Conservation (phyloP, 2,797 vertebrate species). For the Denticeps clupeoides region DNA sequence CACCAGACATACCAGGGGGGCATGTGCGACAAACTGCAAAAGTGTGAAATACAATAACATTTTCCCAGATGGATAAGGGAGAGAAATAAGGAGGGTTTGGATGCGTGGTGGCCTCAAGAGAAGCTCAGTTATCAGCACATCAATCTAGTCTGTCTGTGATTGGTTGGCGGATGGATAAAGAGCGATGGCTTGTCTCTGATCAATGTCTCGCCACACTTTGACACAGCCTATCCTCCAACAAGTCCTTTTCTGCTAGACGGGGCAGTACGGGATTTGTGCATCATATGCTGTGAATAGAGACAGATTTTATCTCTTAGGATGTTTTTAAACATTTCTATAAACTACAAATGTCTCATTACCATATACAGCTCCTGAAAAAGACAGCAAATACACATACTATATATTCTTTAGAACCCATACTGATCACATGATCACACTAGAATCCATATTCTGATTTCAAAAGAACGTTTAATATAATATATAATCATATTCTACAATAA, state of each 20-base stretch:
- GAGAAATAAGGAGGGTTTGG: slow-evolving; percentile 23
- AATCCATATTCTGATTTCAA: no score
- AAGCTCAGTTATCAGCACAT: slow-evolving; percentile 61
- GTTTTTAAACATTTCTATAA: no score
- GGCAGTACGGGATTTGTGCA: no score
- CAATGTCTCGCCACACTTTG: slow-evolving; percentile 47
- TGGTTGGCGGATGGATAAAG: slow-evolving; percentile 49
- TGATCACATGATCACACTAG: no score
- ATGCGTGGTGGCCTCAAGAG: slow-evolving; percentile 52
- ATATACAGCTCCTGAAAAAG: no score
- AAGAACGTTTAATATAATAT: neutral
- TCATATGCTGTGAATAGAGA: no score
- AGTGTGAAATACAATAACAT: slow-evolving; percentile 56
- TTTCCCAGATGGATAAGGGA: slow-evolving; percentile 41
- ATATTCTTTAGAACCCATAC: no score
- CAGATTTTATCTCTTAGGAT: no score
- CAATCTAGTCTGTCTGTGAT: slow-evolving; percentile 55
- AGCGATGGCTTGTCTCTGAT: slow-evolving; percentile 51
- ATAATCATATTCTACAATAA: no score
- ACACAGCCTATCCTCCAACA: slow-evolving; percentile 31
- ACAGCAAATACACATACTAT: no score
- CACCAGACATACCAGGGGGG: slow-evolving; percentile 52
- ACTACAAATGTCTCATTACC: no score
- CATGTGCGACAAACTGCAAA: slow-evolving; percentile 47
- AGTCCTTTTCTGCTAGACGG: neutral